A percentile compares a stretch with the other conserved stretches of the same genome.
phyloP scores from a whole-genome alignment of 2,888 invertebrate genomes.

The Drosophila peninsularis region DNA sequence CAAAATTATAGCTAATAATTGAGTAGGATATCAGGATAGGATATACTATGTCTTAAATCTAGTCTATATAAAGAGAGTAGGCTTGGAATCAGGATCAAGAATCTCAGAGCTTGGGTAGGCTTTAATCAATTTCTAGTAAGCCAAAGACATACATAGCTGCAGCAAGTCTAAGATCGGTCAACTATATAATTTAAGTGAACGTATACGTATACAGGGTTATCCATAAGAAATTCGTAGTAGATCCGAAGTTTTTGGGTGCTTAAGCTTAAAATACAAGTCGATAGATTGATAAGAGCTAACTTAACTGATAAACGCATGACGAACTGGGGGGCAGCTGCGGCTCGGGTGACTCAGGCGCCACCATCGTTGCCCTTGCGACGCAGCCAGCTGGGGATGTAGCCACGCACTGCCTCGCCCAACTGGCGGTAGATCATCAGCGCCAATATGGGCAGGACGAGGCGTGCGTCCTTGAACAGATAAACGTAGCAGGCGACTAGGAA shows the following conservation, averaged over 20 bases:
- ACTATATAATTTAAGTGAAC: constrained; percentile 18
- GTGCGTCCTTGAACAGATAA: constrained; percentile 92
- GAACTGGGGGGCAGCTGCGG: constrained; percentile 7
- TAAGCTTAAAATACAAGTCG: constrained; percentile 68
- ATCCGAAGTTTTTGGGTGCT: constrained; percentile 35
- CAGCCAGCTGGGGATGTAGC: constrained; percentile 87
- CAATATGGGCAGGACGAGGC: constrained; percentile 92
- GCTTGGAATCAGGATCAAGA: too few species aligned
- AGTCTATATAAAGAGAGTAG: too few species aligned
- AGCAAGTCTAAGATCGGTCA: constrained; percentile 26
- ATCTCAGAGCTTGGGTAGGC: too few species aligned
- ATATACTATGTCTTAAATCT: too few species aligned
- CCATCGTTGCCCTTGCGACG: constrained; percentile 81
- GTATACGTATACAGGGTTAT: constrained; percentile 41
- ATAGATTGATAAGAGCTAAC: constrained; percentile 66
- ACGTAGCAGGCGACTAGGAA: constrained; percentile 92
- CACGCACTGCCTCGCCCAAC: constrained; percentile 88
- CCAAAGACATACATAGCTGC: not conserved
- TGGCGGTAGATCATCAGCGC: constrained; percentile 91
- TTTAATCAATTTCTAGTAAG: too few species aligned
- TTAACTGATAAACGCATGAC: constrained; percentile 74
- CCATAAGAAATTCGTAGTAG: constrained; percentile 38
- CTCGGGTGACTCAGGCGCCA: constrained; percentile 9
- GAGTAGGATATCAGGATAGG: too few species aligned
- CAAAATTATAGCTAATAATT: too few species aligned